Evolutionary conservation across 1,140 invertebrate genomes (phyloP).

Genomic region (Drosophila melanica): DNA sequence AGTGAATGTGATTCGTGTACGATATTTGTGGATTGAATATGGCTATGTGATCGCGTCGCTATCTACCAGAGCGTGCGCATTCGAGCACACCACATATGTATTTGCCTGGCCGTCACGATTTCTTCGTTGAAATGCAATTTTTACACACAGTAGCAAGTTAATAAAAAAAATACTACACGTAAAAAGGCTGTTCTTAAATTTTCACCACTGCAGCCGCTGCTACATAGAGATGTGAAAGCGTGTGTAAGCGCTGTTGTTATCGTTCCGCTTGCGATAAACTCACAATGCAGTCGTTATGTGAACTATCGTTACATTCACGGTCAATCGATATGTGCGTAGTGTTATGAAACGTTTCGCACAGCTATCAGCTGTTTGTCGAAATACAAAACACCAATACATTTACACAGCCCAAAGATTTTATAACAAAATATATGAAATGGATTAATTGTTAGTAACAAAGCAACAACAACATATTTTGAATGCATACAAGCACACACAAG

Average conservation of each 20-base stretch:
- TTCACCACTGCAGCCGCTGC: constrained; percentile 51
- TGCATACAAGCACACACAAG: neutral
- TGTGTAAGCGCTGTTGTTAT: constrained; percentile 21
- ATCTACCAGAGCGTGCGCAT: constrained; percentile 15
- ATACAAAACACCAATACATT: constrained; percentile 18
- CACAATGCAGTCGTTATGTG: constrained; percentile 25
- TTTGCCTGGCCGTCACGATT: neutral
- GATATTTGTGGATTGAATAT: constrained; percentile 25
- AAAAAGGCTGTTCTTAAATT: constrained; percentile 42
- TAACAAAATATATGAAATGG: neutral
- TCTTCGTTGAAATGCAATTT: constrained; percentile 20
- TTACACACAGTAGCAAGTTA: constrained; percentile 24
- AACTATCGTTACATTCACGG: constrained; percentile 7
- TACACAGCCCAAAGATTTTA: neutral
- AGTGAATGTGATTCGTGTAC: constrained; percentile 57
- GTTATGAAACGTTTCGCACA: constrained; percentile 7
- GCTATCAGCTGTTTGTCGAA: constrained; percentile 23
- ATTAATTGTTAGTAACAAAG: no score
- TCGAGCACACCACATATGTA: constrained; percentile 23
- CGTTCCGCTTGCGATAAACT: constrained; percentile 23
- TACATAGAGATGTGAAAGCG: constrained; percentile 38
- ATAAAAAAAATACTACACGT: constrained; percentile 33
- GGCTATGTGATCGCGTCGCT: constrained; percentile 17
- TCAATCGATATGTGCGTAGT: neutral
- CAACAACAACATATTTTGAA: neutral